Conservation (phyloP, 2,888 invertebrate species). For the Caenorhabditis sp. region DNA sequence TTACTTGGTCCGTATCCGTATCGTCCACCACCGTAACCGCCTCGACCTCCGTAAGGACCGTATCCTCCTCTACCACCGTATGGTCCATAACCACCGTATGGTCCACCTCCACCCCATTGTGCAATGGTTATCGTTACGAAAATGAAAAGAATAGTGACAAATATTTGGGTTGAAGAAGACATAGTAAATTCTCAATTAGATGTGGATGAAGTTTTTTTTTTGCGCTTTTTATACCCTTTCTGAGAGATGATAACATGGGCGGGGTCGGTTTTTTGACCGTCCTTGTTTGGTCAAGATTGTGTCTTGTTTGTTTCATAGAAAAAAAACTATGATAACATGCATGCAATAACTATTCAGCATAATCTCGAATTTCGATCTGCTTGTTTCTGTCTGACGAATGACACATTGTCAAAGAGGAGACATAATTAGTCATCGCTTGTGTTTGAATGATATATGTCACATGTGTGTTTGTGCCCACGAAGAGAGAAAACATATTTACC, state of each 20-base stretch:
- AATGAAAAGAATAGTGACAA: neutral
- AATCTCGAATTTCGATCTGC: neutral
- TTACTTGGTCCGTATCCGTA: conserved; percentile 1
- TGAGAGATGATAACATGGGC: neutral
- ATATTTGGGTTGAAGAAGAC: neutral
- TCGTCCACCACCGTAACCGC: conserved; percentile 1
- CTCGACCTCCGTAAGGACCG: neutral
- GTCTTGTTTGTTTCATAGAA: neutral
- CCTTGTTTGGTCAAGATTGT: neutral
- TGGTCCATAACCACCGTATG: neutral
- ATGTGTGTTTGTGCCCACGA: too few species aligned
- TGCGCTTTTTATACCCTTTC: too few species aligned
- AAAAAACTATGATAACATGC: neutral
- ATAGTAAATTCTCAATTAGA: neutral
- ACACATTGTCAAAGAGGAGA: neutral
- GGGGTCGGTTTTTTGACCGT: neutral
- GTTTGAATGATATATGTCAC: too few species aligned
- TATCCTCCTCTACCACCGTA: neutral
- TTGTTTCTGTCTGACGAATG: neutral
- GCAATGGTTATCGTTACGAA: neutral
- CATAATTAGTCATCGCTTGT: neutral
- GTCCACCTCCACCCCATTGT: neutral
- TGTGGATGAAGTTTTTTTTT: neutral
- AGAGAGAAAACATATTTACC: too few species aligned
- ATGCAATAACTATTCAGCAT: neutral